A percentile compares a stretch with the other conserved stretches of the same genome.
Conservation (phyloP, 2,797 vertebrate genomes). For the Neoniphon sammara region DNA sequence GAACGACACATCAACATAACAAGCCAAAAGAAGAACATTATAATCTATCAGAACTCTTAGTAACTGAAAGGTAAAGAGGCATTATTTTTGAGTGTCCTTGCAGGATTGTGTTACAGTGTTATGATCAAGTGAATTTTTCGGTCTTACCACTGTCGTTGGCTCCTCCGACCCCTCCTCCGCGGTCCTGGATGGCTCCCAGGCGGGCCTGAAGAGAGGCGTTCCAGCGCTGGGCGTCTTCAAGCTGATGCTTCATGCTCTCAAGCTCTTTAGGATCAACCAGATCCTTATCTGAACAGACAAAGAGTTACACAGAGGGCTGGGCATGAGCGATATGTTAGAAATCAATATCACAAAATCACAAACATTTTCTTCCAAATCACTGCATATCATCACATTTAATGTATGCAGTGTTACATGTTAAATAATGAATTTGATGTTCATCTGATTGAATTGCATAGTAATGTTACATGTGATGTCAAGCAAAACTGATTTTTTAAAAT, state of each 20-base stretch:
- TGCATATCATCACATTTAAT: too few relatives aligned
- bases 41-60: not conserved
- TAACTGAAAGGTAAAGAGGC: too few relatives aligned
- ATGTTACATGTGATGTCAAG: too few relatives aligned
- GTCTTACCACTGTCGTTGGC: constrained; percentile 77
- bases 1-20: not conserved
- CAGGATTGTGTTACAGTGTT: too few relatives aligned
- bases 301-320: not conserved
- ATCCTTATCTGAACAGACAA: constrained; percentile 59
- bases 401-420: too few relatives aligned
- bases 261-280: constrained; percentile 78
- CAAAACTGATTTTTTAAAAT: too few relatives aligned
- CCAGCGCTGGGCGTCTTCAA: constrained; percentile 87
- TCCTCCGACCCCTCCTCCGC: constrained; percentile 84
- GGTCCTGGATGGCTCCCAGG: constrained; percentile 84
- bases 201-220: constrained; percentile 85
- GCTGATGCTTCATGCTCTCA: constrained; percentile 82
- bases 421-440: too few relatives aligned
- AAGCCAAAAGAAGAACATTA: not conserved
- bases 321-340: not conserved
- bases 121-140: not conserved
- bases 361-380: too few relatives aligned
- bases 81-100: too few relatives aligned
- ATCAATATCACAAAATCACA: not conserved
- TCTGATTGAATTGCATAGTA: too few relatives aligned